Conservation (phyloP, 1,140 invertebrate species). For the Drosophila ohnishii region DNA sequence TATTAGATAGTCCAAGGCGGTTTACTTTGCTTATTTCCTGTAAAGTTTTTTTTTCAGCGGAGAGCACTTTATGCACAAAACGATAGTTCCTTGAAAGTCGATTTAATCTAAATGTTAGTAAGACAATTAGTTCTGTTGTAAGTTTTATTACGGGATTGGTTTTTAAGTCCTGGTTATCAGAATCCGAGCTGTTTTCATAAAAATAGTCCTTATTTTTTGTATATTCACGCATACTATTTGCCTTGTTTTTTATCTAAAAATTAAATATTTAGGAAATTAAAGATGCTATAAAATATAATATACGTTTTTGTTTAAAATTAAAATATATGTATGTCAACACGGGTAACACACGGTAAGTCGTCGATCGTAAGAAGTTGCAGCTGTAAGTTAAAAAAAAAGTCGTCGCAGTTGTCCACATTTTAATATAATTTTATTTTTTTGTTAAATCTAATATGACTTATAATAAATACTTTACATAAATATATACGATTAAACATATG, state of each 20-base stretch:
- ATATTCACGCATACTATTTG: conserved; percentile 1
- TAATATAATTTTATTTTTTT: too few relatives aligned
- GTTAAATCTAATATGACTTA: too few relatives aligned
- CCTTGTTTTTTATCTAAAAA: conserved; percentile 30
- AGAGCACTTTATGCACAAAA: conserved; percentile 66
- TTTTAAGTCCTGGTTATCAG: conserved; percentile 52
- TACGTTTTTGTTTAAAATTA: too few relatives aligned
- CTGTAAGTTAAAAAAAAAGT: too few relatives aligned
- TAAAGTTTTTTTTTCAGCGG: conserved; percentile 65
- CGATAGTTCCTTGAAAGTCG: conserved; percentile 64
- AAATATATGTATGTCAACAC: too few relatives aligned
- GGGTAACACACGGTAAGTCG: too few relatives aligned
- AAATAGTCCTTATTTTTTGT: background rate
- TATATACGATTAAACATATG: too few relatives aligned
- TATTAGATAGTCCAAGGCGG: conserved; percentile 63
- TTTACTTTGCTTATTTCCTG: conserved; percentile 71
- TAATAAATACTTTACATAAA: too few relatives aligned
- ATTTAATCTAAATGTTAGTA: conserved; percentile 57
- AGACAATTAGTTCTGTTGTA: conserved; percentile 43
- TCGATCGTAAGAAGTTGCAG: too few relatives aligned
- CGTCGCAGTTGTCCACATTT: too few relatives aligned
- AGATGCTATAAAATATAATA: too few relatives aligned
- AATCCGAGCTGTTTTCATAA: conserved; percentile 27
- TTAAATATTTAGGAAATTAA: background rate
- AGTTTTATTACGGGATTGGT: conserved; percentile 58